A percentile compares a stretch with the other conserved stretches of the same genome.
These are phyloP conservation scores for Pachymerium ferrugineum DNA, from an alignment of 2,888 invertebrate genomes.

Conservation along the genomic window DNA sequence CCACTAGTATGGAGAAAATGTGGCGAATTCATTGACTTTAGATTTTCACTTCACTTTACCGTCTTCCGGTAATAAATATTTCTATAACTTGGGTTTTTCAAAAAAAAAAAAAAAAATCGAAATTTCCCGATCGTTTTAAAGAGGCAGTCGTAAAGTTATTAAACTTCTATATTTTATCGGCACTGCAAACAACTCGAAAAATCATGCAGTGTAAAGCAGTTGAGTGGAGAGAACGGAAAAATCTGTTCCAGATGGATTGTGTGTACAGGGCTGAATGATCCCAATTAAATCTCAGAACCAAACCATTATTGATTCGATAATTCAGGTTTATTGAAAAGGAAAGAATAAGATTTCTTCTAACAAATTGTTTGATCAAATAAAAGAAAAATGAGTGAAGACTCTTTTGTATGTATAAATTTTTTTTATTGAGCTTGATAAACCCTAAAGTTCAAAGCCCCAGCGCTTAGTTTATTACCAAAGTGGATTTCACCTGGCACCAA, in stretches of 20 bases:
- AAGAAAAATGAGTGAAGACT: background rate
- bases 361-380: background rate
- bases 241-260: background rate
- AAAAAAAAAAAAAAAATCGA: no score
- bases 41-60: no score
- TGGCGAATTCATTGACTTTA: no score
- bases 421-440: no score
- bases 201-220: background rate
- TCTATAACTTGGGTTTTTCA: no score
- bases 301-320: constrained; percentile 4
- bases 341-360: background rate
- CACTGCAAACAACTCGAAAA: background rate
- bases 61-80: no score
- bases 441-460: no score
- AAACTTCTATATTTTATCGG: background rate
- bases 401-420: background rate
- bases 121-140: no score
- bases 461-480: background rate
- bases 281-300: background rate
- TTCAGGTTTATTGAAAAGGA: constrained; percentile 4
- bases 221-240: background rate
- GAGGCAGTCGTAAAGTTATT: no score
- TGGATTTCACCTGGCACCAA: no score
- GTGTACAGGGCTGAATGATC: background rate
- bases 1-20: no score